Evolutionary conservation across 1,140 invertebrate genomes (phyloP).

Genomic region (Diprion similis): DNA sequence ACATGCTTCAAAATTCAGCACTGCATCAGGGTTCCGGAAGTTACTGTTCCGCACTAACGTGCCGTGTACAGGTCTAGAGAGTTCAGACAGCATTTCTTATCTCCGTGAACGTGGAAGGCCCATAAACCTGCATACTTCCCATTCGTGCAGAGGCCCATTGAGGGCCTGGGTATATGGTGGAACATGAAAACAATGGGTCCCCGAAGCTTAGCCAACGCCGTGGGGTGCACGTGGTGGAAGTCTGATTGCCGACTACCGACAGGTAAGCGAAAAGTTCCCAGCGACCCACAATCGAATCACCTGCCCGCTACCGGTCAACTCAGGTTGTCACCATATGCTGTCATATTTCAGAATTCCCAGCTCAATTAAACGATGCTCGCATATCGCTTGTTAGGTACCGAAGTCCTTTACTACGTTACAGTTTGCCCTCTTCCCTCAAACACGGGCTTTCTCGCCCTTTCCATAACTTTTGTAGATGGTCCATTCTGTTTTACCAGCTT

Average conservation of each 20-base stretch:
- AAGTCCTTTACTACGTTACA: no score
- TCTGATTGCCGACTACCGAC: background rate
- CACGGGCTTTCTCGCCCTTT: no score
- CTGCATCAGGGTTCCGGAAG: no score
- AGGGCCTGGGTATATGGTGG: background rate
- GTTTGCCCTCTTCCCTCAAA: no score
- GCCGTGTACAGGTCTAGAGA: no score
- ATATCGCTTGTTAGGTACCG: no score
- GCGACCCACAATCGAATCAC: conserved; percentile 36
- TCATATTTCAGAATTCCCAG: conserved; percentile 37
- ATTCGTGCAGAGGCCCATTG: background rate
- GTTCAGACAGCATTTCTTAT: no score
- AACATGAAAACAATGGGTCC: background rate
- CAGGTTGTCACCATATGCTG: conserved; percentile 41
- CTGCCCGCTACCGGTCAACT: conserved; percentile 53
- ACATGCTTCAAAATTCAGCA: no score
- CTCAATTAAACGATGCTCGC: background rate
- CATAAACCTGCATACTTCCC: background rate
- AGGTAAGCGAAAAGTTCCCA: conserved; percentile 43
- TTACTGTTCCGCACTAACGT: no score
- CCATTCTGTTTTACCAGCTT: no score
- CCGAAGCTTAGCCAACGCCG: background rate
- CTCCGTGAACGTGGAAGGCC: background rate
- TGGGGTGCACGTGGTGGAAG: background rate
- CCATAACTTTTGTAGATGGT: no score